These are phyloP conservation scores for Taenaris catops DNA, from an alignment of 2,888 invertebrate genomes.

Conservation along the genomic window DNA sequence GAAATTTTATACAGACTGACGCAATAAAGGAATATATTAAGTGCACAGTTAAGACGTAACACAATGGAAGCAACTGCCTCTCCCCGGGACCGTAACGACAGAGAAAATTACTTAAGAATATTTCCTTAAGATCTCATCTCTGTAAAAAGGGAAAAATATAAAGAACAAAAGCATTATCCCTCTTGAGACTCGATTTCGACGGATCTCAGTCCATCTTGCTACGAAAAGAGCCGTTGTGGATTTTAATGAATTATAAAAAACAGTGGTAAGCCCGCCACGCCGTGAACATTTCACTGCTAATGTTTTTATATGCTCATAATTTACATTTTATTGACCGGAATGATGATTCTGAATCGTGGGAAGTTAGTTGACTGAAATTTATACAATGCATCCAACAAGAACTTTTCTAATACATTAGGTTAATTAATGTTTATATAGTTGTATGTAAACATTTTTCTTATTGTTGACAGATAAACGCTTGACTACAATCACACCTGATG, in stretches of 20 bases:
- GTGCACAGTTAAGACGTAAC: slow-evolving; percentile 26
- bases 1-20: slow-evolving; percentile 25
- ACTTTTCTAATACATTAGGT: too few relatives aligned
- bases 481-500: too few relatives aligned
- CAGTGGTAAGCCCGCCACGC: slow-evolving; percentile 9
- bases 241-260: slow-evolving; percentile 19
- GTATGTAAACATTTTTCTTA: too few relatives aligned
- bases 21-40: slow-evolving; percentile 28
- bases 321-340: slow-evolving; percentile 17
- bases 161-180: slow-evolving; percentile 21
- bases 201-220: slow-evolving; percentile 17
- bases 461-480: too few relatives aligned
- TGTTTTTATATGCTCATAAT: slow-evolving; percentile 14
- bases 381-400: too few relatives aligned
- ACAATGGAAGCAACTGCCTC: slow-evolving; percentile 32
- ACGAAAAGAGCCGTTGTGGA: slow-evolving; percentile 14
- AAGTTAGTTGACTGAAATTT: too few relatives aligned
- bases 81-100: slow-evolving; percentile 35
- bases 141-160: slow-evolving; percentile 25
- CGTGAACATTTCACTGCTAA: slow-evolving; percentile 11
- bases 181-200: slow-evolving; percentile 12
- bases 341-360: too few relatives aligned
- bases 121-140: slow-evolving; percentile 30
- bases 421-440: too few relatives aligned
- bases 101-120: slow-evolving; percentile 47